A percentile compares a stretch with the other conserved stretches of the same genome.
Evolutionary conservation across 2,888 invertebrate genomes (phyloP).

Genomic region (Pherbina coryleti): DNA sequence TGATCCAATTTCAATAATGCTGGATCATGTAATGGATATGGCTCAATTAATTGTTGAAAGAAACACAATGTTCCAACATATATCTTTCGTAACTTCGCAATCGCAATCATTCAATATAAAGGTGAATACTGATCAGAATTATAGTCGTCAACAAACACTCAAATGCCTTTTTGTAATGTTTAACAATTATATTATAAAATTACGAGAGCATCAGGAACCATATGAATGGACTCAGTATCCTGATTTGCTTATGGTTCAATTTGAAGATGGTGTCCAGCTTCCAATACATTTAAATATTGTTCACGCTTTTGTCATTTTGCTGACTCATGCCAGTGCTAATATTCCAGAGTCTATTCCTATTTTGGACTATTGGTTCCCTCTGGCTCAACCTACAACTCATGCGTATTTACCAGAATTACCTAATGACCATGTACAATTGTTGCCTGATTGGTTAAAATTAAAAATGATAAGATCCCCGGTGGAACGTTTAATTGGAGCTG

Average conservation of each 20-base stretch:
- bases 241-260: slow-evolving; percentile 68
- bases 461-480: slow-evolving; percentile 91
- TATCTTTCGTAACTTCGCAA: slow-evolving; percentile 72
- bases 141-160: slow-evolving; percentile 73
- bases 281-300: slow-evolving; percentile 73
- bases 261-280: slow-evolving; percentile 67
- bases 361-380: slow-evolving; percentile 90
- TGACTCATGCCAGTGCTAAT: slow-evolving; percentile 77
- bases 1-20: slow-evolving; percentile 77
- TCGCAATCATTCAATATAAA: slow-evolving; percentile 53
- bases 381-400: slow-evolving; percentile 79
- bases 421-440: slow-evolving; percentile 86
- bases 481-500: slow-evolving; percentile 85
- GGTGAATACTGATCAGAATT: slow-evolving; percentile 48
- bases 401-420: slow-evolving; percentile 82
- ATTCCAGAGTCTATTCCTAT: slow-evolving; percentile 70
- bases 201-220: slow-evolving; percentile 69
- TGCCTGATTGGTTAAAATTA: slow-evolving; percentile 94
- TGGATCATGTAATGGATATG: slow-evolving; percentile 83
- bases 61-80: slow-evolving; percentile 85
- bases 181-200: slow-evolving; percentile 80
- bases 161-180: slow-evolving; percentile 80
- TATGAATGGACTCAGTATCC: slow-evolving; percentile 69
- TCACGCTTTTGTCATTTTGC: slow-evolving; percentile 85
- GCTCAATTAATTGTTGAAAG: slow-evolving; percentile 93